phyloP scores from a whole-genome alignment of 2,888 invertebrate species.

The Papilio protenor region DNA sequence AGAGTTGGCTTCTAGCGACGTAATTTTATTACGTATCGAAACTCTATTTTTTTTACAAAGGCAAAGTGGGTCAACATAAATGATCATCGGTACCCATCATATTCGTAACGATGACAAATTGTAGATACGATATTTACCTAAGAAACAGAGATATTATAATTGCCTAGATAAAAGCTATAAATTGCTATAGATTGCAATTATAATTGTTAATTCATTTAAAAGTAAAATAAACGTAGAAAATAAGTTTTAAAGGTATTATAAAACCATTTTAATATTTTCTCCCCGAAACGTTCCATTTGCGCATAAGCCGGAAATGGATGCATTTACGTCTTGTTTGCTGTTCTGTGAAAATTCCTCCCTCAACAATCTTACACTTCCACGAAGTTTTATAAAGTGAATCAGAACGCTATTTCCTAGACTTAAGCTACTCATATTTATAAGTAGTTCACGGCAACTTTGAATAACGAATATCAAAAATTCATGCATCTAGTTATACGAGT shows the following conservation, averaged over 20 bases:
- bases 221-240: neutral
- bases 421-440: constrained; percentile 11
- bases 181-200: no score
- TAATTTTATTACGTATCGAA: neutral
- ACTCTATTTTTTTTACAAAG: neutral
- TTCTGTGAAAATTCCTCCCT: constrained; percentile 25
- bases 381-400: constrained; percentile 38
- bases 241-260: neutral
- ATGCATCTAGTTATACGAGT: no score
- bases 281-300: constrained; percentile 15
- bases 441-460: neutral
- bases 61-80: neutral
- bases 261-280: neutral
- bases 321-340: constrained; percentile 22
- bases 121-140: no score
- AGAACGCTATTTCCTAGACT: constrained; percentile 34
- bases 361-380: constrained; percentile 20
- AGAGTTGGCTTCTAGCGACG: neutral
- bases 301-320: constrained; percentile 8
- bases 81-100: neutral
- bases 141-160: neutral
- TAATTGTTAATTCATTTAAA: neutral
- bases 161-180: no score
- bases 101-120: neutral
- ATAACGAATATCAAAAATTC: neutral